These are phyloP conservation scores for Neodiprion fabricii DNA, from an alignment of 1,140 invertebrate genomes.

Conservation along the genomic window DNA sequence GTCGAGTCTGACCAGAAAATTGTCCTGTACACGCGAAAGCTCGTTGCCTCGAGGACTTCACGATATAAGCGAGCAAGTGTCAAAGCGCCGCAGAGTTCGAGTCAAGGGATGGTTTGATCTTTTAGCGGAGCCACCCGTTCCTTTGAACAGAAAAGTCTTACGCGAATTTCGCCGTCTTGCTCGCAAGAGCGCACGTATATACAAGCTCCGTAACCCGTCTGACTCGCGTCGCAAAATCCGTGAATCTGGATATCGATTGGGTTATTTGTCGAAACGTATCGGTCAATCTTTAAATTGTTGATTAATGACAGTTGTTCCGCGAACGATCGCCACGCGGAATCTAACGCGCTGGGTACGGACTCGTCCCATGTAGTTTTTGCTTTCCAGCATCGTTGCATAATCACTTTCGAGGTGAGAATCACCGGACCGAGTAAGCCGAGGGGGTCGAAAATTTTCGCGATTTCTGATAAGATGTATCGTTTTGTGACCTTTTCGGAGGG, in stretches of 20 bases:
- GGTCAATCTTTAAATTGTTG: constrained; percentile 25
- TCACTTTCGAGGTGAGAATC: constrained; percentile 28
- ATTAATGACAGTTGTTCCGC: constrained; percentile 13
- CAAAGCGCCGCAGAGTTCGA: constrained; percentile 24
- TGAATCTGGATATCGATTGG: constrained; percentile 17
- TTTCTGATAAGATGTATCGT: constrained; percentile 25
- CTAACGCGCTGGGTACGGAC: constrained; percentile 21
- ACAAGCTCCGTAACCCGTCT: constrained; percentile 1
- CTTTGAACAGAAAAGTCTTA: background rate
- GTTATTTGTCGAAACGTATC: constrained; percentile 18
- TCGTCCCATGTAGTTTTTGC: constrained; percentile 32
- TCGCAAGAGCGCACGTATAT: constrained; percentile 9
- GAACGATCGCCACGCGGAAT: constrained; percentile 22
- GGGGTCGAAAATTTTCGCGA: constrained; percentile 33
- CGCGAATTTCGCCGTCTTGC: constrained; percentile 2
- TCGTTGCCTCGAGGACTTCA: constrained; percentile 19
- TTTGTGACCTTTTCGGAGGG: constrained; percentile 24
- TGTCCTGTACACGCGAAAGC: constrained; percentile 14
- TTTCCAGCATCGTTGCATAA: constrained; percentile 37
- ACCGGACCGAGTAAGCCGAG: constrained; percentile 35
- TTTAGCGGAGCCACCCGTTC: constrained; percentile 10
- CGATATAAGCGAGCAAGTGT: constrained; percentile 22
- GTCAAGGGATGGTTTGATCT: constrained; percentile 21
- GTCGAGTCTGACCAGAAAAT: constrained; percentile 11
- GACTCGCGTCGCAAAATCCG: constrained; percentile 1